Evolutionary conservation across 2,888 invertebrate genomes (phyloP).

Genomic region (Diachrysia chrysitis): DNA sequence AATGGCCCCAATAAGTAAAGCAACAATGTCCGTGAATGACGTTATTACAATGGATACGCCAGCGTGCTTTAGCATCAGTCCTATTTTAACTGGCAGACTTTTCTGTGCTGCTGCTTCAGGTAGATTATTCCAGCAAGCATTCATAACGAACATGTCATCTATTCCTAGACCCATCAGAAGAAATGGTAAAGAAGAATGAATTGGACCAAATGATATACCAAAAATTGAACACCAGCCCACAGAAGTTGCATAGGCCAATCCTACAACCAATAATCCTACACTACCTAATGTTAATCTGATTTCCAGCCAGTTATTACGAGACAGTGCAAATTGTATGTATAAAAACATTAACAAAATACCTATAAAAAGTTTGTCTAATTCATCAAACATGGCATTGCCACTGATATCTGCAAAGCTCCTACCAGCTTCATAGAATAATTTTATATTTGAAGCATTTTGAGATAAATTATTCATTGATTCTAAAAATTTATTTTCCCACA

Average conservation of each 20-base stretch:
- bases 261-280: constrained; percentile 92
- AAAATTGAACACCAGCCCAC: constrained; percentile 92
- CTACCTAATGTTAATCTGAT: constrained; percentile 91
- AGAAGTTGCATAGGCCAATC: constrained; percentile 92
- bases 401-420: constrained; percentile 94
- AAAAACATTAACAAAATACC: constrained; percentile 93
- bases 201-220: constrained; percentile 93
- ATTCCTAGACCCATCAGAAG: constrained; percentile 94
- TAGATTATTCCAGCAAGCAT: constrained; percentile 93
- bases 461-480: constrained; percentile 77
- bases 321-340: constrained; percentile 92
- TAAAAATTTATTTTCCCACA: constrained; percentile 91
- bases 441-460: constrained; percentile 72
- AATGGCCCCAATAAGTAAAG: constrained; percentile 93
- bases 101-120: constrained; percentile 85
- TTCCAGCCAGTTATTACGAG: constrained; percentile 93
- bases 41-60: constrained; percentile 96
- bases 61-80: constrained; percentile 93
- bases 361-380: constrained; percentile 91
- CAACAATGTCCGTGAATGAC: constrained; percentile 94
- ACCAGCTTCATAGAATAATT: constrained; percentile 89
- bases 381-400: constrained; percentile 92
- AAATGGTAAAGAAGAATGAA: constrained; percentile 95
- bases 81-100: constrained; percentile 91
- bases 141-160: constrained; percentile 96